A percentile compares a stretch with the other conserved stretches of the same genome.
These are phyloP conservation scores for Sarcophaga bullata DNA, from an alignment of 1,140 invertebrate genomes.

Conservation along the genomic window DNA sequence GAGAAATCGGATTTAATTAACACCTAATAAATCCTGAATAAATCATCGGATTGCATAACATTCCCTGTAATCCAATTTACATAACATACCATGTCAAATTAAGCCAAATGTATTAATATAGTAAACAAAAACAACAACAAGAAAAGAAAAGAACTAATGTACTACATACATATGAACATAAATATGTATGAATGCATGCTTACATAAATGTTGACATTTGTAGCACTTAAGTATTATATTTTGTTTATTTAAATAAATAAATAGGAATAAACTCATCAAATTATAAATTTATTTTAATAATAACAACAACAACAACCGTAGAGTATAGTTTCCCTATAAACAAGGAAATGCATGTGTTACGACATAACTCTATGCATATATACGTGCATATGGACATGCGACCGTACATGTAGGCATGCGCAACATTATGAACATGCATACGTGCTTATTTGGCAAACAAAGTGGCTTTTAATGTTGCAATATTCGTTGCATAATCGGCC, in stretches of 20 bases:
- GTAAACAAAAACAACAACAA: slow-evolving; percentile 43
- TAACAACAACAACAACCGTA: too few relatives aligned
- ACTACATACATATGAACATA: background rate
- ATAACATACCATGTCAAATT: slow-evolving; percentile 48
- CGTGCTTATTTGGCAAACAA: too few relatives aligned
- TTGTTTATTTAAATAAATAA: slow-evolving; percentile 30
- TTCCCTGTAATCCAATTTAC: background rate
- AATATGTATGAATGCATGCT: background rate
- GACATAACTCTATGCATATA: too few relatives aligned
- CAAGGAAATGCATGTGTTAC: too few relatives aligned
- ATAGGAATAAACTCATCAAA: background rate
- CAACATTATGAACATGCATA: too few relatives aligned
- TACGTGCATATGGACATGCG: too few relatives aligned
- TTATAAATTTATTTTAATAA: too few relatives aligned
- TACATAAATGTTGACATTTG: slow-evolving; percentile 52
- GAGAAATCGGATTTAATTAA: background rate
- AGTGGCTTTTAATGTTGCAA: too few relatives aligned
- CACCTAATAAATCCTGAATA: background rate
- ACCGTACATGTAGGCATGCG: too few relatives aligned
- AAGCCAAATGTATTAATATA: slow-evolving; percentile 64
- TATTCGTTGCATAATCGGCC: too few relatives aligned
- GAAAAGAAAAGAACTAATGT: too few relatives aligned
- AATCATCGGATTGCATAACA: background rate
- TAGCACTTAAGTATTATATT: slow-evolving; percentile 41
- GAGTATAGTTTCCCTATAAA: too few relatives aligned